Conservation (phyloP, 2,113 vertebrate species). For the Bolborhynchus lineola region DNA sequence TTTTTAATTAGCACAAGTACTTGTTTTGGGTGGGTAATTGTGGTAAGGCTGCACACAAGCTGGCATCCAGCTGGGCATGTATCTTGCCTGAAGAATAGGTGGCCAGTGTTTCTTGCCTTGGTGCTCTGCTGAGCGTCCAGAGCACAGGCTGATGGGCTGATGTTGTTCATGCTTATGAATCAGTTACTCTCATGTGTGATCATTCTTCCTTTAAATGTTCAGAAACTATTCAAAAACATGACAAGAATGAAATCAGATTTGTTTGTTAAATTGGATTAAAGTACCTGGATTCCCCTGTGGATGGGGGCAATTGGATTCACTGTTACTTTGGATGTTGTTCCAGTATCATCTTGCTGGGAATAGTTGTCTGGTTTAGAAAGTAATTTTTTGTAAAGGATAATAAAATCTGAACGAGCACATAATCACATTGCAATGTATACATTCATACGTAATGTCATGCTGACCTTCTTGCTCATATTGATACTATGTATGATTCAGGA, state of each 20-base stretch:
- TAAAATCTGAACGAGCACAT: background rate
- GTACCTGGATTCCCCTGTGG: constrained; percentile 1
- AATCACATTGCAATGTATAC: background rate
- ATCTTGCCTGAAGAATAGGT: background rate
- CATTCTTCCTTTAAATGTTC: background rate
- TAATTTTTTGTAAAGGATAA: background rate
- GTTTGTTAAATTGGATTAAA: constrained; percentile 32
- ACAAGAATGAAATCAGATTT: constrained; percentile 22
- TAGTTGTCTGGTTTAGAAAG: background rate
- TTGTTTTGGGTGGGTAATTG: background rate
- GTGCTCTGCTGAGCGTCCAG: accelerated
- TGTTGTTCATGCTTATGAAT: background rate
- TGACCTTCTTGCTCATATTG: background rate
- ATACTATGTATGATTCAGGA: background rate
- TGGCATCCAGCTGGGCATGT: background rate
- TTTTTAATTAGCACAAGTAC: background rate
- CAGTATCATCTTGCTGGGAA: background rate
- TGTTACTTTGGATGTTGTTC: background rate
- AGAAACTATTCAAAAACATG: background rate
- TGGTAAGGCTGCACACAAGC: background rate
- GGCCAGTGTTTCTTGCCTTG: background rate
- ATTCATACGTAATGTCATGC: background rate
- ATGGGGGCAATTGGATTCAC: background rate
- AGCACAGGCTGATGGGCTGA: background rate
- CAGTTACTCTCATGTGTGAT: background rate